Base-by-base conservation (phyloP, 2,113 vertebrate species). In the Motacilla tschutschensis region DNA sequence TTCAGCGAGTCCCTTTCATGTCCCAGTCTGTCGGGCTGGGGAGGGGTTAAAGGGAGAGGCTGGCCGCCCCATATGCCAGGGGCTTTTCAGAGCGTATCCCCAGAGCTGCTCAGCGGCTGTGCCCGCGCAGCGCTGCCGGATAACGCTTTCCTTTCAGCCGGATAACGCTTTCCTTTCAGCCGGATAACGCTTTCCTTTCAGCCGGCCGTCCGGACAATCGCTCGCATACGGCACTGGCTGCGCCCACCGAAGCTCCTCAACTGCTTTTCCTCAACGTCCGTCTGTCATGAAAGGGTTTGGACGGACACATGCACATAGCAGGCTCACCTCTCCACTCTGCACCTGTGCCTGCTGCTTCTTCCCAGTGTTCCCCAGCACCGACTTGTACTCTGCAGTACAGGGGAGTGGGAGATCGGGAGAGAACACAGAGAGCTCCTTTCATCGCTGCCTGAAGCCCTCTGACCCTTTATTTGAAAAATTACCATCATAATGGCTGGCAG, bases 381-480 rank as follows among this genome's bases (percentile, higher is more conserved):
- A 63, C 18, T 5, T 0, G 2, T n/a, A 35, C 7, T 43, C 66
- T 20, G 75, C 63, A 54, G 25, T 4, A 33, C 33, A 33, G 25
- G 67, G 63, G 55, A 82, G 55, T 9, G 19, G 51, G 55, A 82
- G 59, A 55, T 47, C 1, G 18, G 69, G 47, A 29, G 71, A 72
- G 22, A 80, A 24, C 17, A 43, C 59, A 71, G 16, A 83, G 14
- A 20, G 35, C 53, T 35, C 20, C n/a, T 88, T 82, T 88, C 79
- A 87, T 16, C 87, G 31, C 24, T 0, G 50, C 72, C 55, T 69
- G 55, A 65, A 65, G 59, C 36, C 78, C 71, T 73, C 59, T 76
- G 87, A 91, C 92, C 89, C 48, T 73, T 76, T 60, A 40, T 38
- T 79, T 70, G 67, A 77, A 85, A 90, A 90, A 94, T 95, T 82